Evolutionary conservation across 2,888 invertebrate genomes (phyloP).

Genomic region (Drosophila sordidula): DNA sequence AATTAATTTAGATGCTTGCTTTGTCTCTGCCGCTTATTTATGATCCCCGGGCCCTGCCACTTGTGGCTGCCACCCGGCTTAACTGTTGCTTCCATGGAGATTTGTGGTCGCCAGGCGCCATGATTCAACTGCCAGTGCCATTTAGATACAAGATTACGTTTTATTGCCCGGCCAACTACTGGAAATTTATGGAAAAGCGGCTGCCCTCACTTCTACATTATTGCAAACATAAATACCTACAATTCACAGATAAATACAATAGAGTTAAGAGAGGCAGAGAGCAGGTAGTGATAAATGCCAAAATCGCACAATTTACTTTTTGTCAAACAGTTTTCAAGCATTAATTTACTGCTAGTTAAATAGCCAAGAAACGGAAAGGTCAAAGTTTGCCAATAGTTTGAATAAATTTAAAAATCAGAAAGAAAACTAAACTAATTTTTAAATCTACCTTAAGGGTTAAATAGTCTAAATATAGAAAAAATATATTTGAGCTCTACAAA

Average conservation of each 20-base stretch:
- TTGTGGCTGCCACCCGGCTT: conserved; percentile 13
- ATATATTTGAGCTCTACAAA: too few species aligned
- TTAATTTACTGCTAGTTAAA: too few species aligned
- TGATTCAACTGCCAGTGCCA: conserved; percentile 46
- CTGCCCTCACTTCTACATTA: not conserved
- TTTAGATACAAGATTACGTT: conserved; percentile 72
- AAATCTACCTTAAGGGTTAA: too few species aligned
- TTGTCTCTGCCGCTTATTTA: conserved; percentile 62
- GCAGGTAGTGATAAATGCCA: too few species aligned
- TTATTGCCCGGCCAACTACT: conserved; percentile 34
- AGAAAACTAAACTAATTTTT: too few species aligned
- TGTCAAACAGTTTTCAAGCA: too few species aligned
- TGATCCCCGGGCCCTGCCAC: conserved; percentile 21
- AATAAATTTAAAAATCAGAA: too few species aligned
- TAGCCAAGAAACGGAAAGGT: too few species aligned
- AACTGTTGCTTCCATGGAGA: conserved; percentile 60
- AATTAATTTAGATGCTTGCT: conserved; percentile 72
- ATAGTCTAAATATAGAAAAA: too few species aligned
- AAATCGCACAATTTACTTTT: too few species aligned
- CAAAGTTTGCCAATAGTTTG: too few species aligned
- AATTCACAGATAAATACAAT: not conserved
- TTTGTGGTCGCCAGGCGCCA: conserved; percentile 49
- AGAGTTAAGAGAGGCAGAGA: not conserved
- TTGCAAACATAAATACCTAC: not conserved
- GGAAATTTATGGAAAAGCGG: conserved; percentile 7